phyloP scores from a whole-genome alignment of 2,797 vertebrate genomes.

The Pachyuromys duprasi region DNA sequence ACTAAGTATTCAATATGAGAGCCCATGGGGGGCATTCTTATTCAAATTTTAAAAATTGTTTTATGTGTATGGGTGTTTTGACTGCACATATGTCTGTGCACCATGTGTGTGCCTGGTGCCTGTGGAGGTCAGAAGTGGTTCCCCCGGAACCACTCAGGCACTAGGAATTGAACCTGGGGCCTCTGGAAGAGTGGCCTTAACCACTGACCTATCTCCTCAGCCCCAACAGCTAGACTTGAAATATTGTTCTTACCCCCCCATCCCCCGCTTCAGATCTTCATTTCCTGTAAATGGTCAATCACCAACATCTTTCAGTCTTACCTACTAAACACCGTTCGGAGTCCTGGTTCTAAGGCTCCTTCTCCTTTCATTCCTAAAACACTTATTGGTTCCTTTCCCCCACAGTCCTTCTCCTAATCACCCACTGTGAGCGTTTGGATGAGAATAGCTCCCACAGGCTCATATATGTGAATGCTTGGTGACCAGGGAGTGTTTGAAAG shows the following conservation, averaged over 20 bases:
- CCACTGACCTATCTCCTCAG: neutral
- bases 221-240: neutral
- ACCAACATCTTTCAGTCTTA: slow-evolving; percentile 25
- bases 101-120: too few relatives aligned
- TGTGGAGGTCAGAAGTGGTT: too few relatives aligned
- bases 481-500: neutral
- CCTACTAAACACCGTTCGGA: neutral
- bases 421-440: neutral
- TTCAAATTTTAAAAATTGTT: neutral
- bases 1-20: too few relatives aligned
- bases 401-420: neutral
- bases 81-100: neutral
- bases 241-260: neutral
- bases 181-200: neutral
- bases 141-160: too few relatives aligned
- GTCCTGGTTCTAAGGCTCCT: neutral
- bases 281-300: slow-evolving; percentile 16
- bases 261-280: neutral
- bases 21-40: too few relatives aligned
- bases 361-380: neutral
- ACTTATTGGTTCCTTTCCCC: neutral
- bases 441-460: neutral
- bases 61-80: neutral
- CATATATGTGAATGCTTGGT: neutral
- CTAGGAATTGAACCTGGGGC: neutral